phyloP scores from a whole-genome alignment of 1,140 invertebrate genomes.

The Spodoptera frugiperda region DNA sequence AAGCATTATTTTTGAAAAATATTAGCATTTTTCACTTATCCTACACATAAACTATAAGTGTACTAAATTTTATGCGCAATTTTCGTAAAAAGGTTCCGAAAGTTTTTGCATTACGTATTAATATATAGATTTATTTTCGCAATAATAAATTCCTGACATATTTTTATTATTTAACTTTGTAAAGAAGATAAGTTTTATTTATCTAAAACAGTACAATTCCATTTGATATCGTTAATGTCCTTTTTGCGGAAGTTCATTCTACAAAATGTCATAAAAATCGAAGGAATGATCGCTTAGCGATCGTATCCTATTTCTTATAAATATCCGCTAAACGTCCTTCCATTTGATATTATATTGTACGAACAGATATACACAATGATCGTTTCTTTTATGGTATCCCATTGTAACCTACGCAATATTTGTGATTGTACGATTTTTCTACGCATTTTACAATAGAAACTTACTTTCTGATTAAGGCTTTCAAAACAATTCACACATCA shows the following conservation, averaged over 20 bases:
- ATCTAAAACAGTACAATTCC: slow-evolving; percentile 8
- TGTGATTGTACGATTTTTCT: slow-evolving; percentile 16
- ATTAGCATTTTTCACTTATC: too few relatives aligned
- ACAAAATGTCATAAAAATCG: slow-evolving; percentile 19
- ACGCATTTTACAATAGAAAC: not conserved
- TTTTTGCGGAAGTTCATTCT: slow-evolving; percentile 22
- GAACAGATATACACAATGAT: slow-evolving; percentile 7
- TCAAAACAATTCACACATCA: not conserved
- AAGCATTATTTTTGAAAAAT: too few relatives aligned
- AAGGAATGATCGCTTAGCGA: slow-evolving; percentile 16
- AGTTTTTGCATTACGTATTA: too few relatives aligned
- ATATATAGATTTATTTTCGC: too few relatives aligned
- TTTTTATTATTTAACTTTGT: not conserved
- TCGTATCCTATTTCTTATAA: slow-evolving; percentile 22
- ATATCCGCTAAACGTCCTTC: slow-evolving; percentile 15
- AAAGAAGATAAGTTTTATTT: slow-evolving; percentile 1
- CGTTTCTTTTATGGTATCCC: not conserved
- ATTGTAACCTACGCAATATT: not conserved
- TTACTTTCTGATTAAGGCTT: not conserved
- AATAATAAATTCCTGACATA: not conserved
- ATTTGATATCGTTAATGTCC: slow-evolving; percentile 35
- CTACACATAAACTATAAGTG: too few relatives aligned
- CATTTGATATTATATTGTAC: slow-evolving; percentile 17
- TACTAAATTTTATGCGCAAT: too few relatives aligned
- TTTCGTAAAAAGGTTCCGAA: too few relatives aligned